Conservation (phyloP, 2,888 invertebrate genomes). For the Iselma pallidipennis region DNA sequence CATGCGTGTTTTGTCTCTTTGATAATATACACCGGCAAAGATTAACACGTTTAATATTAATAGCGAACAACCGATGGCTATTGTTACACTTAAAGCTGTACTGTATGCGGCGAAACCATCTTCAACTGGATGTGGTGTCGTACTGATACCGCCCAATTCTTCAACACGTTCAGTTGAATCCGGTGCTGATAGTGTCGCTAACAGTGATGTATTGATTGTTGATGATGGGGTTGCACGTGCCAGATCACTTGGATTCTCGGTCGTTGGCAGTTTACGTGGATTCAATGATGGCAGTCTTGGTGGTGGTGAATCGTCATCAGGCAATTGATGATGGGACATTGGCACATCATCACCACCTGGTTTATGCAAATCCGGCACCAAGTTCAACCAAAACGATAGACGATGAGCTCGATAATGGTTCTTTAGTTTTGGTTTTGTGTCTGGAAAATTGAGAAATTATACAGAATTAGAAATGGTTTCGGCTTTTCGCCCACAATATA, state of each 20-base stretch:
- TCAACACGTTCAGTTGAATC: slow-evolving; percentile 58
- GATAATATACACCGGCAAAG: slow-evolving; percentile 94
- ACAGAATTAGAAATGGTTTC: no score
- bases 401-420: slow-evolving; percentile 93
- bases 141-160: slow-evolving; percentile 55
- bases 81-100: slow-evolving; percentile 88
- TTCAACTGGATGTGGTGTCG: slow-evolving; percentile 67
- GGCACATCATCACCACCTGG: slow-evolving; percentile 87
- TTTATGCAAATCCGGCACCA: slow-evolving; percentile 89
- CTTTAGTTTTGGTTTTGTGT: slow-evolving; percentile 86
- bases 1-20: slow-evolving; percentile 81
- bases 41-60: slow-evolving; percentile 90
- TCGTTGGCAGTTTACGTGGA: slow-evolving; percentile 62
- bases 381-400: slow-evolving; percentile 92
- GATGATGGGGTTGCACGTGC: slow-evolving; percentile 47
- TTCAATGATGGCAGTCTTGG: slow-evolving; percentile 62
- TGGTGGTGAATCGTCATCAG: slow-evolving; percentile 64
- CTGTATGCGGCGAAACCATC: slow-evolving; percentile 90
- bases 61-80: slow-evolving; percentile 92
- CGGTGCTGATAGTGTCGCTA: slow-evolving; percentile 44
- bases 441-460: slow-evolving; percentile 58
- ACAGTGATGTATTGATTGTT: slow-evolving; percentile 51
- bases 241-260: slow-evolving; percentile 53
- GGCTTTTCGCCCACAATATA: no score
- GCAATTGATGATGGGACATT: slow-evolving; percentile 81